Evolutionary conservation across 1,140 invertebrate genomes (phyloP).

Genomic region (Drosophila suzukii): DNA sequence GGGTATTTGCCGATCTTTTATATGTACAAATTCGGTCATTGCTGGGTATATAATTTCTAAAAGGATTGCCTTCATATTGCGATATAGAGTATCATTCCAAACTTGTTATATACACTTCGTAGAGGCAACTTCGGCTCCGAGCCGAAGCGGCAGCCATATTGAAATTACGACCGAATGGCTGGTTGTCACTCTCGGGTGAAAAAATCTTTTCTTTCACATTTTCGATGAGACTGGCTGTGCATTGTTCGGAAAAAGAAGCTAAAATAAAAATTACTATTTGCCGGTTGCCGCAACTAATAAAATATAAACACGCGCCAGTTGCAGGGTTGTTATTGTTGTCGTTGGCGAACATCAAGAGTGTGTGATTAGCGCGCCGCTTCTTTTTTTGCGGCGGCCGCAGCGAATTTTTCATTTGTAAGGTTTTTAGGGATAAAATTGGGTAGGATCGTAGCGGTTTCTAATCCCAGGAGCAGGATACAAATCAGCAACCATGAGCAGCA

Average conservation of each 20-base stretch:
- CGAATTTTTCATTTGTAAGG: not conserved
- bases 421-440: not conserved
- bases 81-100: constrained; percentile 3
- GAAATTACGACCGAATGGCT: constrained; percentile 30
- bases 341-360: constrained; percentile 8
- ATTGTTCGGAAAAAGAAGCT: not conserved
- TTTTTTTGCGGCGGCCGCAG: constrained; percentile 16
- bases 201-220: constrained; percentile 26
- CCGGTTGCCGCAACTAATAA: constrained; percentile 2
- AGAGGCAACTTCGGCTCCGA: constrained; percentile 1
- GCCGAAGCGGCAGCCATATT: constrained; percentile 67
- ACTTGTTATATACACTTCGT: constrained; percentile 55
- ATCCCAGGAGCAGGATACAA: constrained; percentile 16
- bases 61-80: not conserved
- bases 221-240: not conserved
- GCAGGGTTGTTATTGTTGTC: constrained; percentile 6
- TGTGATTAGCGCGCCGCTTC: constrained; percentile 23
- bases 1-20: not conserved
- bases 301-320: not conserved
- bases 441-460: constrained; percentile 7
- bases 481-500: constrained; percentile 38
- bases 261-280: not conserved
- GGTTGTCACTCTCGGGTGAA: constrained; percentile 53
- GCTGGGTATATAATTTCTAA: not conserved
- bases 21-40: not conserved